Conservation (phyloP, 2,888 invertebrate genomes). For the Calephelis perditalis region DNA sequence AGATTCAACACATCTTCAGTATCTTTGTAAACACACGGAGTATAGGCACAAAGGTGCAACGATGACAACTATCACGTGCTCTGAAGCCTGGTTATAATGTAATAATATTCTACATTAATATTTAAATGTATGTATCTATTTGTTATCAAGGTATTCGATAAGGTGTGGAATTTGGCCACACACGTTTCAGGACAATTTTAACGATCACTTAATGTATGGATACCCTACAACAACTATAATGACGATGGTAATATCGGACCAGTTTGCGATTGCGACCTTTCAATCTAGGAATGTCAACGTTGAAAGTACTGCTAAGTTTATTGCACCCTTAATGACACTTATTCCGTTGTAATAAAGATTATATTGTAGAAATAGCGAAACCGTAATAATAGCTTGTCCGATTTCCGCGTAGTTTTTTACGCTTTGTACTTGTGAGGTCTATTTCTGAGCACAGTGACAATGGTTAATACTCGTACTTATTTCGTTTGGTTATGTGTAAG, state of each 20-base stretch:
- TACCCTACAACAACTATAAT: slow-evolving; percentile 13
- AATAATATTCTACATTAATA: no score
- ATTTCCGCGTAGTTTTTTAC: slow-evolving; percentile 41
- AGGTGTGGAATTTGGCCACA: no score
- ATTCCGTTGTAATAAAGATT: slow-evolving; percentile 6
- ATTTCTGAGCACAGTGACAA: slow-evolving; percentile 2
- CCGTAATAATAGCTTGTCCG: slow-evolving; percentile 46
- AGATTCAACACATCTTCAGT: no score
- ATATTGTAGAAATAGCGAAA: slow-evolving; percentile 12
- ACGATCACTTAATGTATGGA: background rate
- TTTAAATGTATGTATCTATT: no score
- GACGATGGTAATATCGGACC: slow-evolving; percentile 42
- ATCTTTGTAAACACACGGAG: no score
- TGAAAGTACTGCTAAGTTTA: slow-evolving; percentile 49
- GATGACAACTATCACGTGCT: no score
- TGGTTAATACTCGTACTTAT: no score
- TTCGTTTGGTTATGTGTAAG: no score
- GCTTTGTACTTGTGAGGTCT: slow-evolving; percentile 19
- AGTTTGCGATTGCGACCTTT: slow-evolving; percentile 52
- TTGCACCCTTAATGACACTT: slow-evolving; percentile 12
- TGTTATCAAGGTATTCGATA: no score
- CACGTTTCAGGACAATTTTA: background rate
- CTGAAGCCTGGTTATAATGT: no score
- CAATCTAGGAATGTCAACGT: slow-evolving; percentile 49
- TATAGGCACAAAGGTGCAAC: no score